Base-by-base conservation (phyloP, 2,888 invertebrate species). In the Hoplodrina ambigua region DNA sequence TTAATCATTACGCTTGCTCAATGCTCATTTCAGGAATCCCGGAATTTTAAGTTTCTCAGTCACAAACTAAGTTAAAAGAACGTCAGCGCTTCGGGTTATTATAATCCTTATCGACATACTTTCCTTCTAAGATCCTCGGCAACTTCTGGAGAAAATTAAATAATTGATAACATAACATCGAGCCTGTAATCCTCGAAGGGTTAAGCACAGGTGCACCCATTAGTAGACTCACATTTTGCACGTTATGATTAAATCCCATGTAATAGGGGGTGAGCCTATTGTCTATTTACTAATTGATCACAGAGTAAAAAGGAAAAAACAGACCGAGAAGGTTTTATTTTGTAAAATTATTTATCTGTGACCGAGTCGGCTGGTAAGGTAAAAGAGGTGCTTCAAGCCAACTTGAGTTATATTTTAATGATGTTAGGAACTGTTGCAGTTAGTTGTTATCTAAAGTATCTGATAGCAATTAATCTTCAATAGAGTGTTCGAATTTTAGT, bases 61-160 rank as follows among this genome's bases (percentile, higher is more conserved):
- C n/a, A 0, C 6, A 70, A 61, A 61, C 20, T 44, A 49, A 63
- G 54, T 46, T 62, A 56, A 59, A 59, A n/a, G n/a, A 19, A 55
- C 63, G 46, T 56, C 77, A 63, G 64, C 17, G 44, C 69, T 59
- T 68, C 10, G 37, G 63, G 49, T 63, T 74, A 75, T 59, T 52
- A 33, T 41, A n/a, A n/a, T n/a, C n/a, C n/a, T n/a, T n/a, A 69
- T 61, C 46, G 50, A 50, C 58, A 44, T 67, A 61, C 75, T 74
- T 74, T 69, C 20, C 25, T 19, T 50, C 33, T 13, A 37, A 53
- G 41, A n/a, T 55, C 3, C 41, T 25, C 7, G 17, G 37, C 13
- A 56, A 55, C 52, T 70, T 74, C 6, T 41, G 52, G n/a, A n/a
- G n/a, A n/a, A n/a, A n/a, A n/a, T n/a, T n/a, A n/a, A n/a, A n/a